Evolutionary conservation across 1,140 invertebrate genomes (phyloP), one percentile per base, ranked within the genome.

Genomic region (Drosophila sproati): DNA sequence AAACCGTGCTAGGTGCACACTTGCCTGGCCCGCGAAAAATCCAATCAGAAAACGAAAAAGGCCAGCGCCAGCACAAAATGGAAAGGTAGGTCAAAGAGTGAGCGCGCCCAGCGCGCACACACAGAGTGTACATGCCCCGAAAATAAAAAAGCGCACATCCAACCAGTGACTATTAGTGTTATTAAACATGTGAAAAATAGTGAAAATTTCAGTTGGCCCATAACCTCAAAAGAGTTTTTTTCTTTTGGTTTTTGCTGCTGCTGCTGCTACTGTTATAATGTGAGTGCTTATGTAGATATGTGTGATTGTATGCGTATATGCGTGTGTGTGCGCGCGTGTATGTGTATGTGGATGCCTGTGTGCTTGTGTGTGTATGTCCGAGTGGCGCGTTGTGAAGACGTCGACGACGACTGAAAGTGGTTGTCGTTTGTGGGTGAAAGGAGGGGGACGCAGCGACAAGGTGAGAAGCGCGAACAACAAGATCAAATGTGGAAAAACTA

Each of bases 221-320:
- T 89, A 89, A 89, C 85, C 85, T 89, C 86, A 89, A 89, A 89
- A 74, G 78, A 90, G 86, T 68, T 86, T 89, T 77, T 83, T 90
- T 68, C 81, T 89, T 77, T 83, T 90, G 82, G 78, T 90, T 79
- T 64, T 68, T 67, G 59, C 63, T 72, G 56, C 61, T 78, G 76
- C 68, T 74, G 70, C 69, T 67, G 59, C 63, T 72, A 51, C 61
- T 78, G 76, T 71, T 74, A 74, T 73, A 73, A 60, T 82, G 77
- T 80, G 80, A 64, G 63, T 73, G 71, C 54, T 34, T 57, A 70
- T 60, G 52, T 64, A 20, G 20, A 20, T 20, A 73, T 78, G 60
- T 54, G 56, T 63, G 67, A 39, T 41, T 72, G 73, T 64, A 35
- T 55, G 59, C 59, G 47, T 56, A 7, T 50, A 31, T 69, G 47